Evolutionary conservation across 1,140 invertebrate genomes (phyloP).

Genomic region (Gonatopus flavifemur): DNA sequence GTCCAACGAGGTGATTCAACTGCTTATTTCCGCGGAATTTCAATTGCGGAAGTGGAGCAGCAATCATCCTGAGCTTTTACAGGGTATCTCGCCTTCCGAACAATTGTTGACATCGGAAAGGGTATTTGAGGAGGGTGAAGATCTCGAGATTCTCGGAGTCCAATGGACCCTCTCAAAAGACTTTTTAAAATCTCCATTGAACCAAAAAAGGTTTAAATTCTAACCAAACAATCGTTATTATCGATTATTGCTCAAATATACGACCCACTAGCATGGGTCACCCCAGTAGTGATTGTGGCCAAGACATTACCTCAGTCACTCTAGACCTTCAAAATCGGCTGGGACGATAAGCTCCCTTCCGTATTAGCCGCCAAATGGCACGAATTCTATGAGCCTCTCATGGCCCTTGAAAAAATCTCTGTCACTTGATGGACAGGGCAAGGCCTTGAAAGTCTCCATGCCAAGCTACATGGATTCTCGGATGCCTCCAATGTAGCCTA

Average conservation of each 20-base stretch:
- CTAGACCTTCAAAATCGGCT: background rate
- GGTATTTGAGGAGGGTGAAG: too few species aligned
- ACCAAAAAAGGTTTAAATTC: too few species aligned
- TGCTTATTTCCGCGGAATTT: background rate
- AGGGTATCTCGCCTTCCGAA: too few species aligned
- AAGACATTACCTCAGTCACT: background rate
- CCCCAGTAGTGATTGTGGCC: background rate
- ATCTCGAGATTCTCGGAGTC: too few species aligned
- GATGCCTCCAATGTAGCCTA: background rate
- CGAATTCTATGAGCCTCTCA: background rate
- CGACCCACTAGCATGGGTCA: background rate
- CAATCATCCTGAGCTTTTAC: background rate
- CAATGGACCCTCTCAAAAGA: too few species aligned
- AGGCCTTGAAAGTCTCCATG: background rate
- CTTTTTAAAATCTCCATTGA: too few species aligned
- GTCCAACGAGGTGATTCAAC: background rate
- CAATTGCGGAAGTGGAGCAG: background rate
- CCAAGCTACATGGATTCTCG: background rate
- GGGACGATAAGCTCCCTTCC: background rate
- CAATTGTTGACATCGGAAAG: too few species aligned
- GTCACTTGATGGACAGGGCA: background rate
- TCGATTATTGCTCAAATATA: background rate
- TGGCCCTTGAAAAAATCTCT: background rate
- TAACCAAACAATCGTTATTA: background rate
- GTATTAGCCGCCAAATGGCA: background rate